These are phyloP conservation scores for Pyrrhosoma nymphula DNA, from an alignment of 2,888 invertebrate genomes.

Conservation along the genomic window DNA sequence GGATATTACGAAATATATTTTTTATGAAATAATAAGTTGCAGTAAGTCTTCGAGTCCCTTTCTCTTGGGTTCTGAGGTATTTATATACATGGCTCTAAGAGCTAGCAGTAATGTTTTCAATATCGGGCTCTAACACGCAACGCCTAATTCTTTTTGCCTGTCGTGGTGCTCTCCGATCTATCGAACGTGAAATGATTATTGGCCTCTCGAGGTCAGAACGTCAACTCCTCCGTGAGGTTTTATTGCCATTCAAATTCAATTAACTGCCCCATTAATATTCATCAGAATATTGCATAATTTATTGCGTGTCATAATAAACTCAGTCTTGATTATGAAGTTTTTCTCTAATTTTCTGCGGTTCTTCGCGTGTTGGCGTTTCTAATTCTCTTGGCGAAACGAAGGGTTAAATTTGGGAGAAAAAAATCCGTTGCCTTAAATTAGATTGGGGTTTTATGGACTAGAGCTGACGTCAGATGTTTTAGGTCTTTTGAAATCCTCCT, in stretches of 20 bases:
- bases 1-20: too few species aligned
- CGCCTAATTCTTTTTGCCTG: too few species aligned
- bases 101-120: too few species aligned
- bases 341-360: background rate
- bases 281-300: background rate
- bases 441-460: background rate
- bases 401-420: background rate
- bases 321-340: background rate
- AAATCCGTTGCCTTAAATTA: background rate
- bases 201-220: too few species aligned
- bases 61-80: too few species aligned
- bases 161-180: too few species aligned
- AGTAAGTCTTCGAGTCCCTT: too few species aligned
- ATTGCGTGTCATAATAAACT: background rate
- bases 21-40: too few species aligned
- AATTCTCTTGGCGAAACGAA: background rate
- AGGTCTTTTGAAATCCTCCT: background rate
- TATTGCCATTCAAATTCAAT: background rate
- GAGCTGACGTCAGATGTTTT: background rate
- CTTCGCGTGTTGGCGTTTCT: background rate
- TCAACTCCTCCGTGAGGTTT: too few species aligned
- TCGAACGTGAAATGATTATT: too few species aligned
- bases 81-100: too few species aligned
- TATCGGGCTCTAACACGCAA: too few species aligned
- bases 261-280: background rate